Evolutionary conservation across 2,888 invertebrate species (phyloP), one percentile per base, ranked within the genome.

Genomic region (Cartodere bifasciata): DNA sequence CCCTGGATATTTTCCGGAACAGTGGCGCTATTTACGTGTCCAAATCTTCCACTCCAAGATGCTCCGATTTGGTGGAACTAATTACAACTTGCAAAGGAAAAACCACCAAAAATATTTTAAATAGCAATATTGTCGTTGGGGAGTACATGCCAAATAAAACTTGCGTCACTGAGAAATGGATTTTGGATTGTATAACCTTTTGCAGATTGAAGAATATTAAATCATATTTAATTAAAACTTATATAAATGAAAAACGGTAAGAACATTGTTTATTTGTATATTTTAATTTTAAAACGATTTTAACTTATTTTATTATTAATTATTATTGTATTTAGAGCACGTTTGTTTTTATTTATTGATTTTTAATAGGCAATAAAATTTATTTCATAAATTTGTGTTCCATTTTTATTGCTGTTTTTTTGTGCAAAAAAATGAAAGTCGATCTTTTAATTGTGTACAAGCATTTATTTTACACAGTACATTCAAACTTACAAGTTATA

Each of bases 111-210:
- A 50, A 58, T 30, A 46, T 53, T 4, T 49, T 59, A 30, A 52
- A 55, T 25, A 74, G 76, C 1, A 60, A 62, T 45, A 63, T 74
- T 32, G 51, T 68, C 6, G 55, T 78, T 17, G 75, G 73, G 2
- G 58, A 58, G 23, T 39, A 38, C 10, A 31, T 46, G 1, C 31
- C 38, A 6, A 33, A 42, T n/a, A 40, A 50, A n/a, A 45, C 56
- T 4, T 72, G 68, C 39, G 53, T 76, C 1, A 63, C 57, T 31
- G 71, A 72, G 41, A 57, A 56, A 25, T 78, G 77, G 77, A 52
- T 77, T 13, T 55, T 77, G 29, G 77, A 77, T 55, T 71, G 68
- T 25, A 70, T 78, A 32, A 65, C 65, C 1, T 57, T 60, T 16
- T 69, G 71, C 46, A 63, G 64, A 43, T 41, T 65, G 28, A 63